Evolutionary conservation across 2,797 vertebrate species (phyloP), one percentile per base, ranked within the genome.

Genomic region (Fringilla coelebs): DNA sequence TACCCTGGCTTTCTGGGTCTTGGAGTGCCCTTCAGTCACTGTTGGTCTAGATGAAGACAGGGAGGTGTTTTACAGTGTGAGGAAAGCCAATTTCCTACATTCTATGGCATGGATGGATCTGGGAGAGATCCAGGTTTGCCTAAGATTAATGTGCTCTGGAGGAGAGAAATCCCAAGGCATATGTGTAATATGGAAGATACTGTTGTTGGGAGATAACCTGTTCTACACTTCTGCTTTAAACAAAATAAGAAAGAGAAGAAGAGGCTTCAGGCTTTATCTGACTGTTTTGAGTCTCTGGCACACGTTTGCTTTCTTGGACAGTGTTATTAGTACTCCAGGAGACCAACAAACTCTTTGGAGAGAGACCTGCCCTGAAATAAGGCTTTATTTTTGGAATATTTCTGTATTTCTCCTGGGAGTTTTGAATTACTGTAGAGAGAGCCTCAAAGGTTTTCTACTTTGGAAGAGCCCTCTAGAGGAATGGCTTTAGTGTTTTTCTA

Each of bases 381-480:
- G 31, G 36, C 52, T 89, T 86, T 92, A 90, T 92, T 96, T 88
- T 65, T 88, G 54, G 58, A 84, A 68, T 83, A 78, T 62, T 63
- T 90, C 51, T 68, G 7, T 85, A 45, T 95, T 90, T 90, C 70
- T 78, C 55, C 43, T 55, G 77, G 26, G 86, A 93, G 65, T 67
- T 94, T 93, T 91, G 62, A 84, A 81, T 78, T 28, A 84, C 58
- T 62, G 29, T 68, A 84, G 51, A 74, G 49, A 73, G 55, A 92
- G 25, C 36, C 80, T 89, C 63, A 76, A 70, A 85, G 36, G n/a
- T 10, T 79, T 94, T 88, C 41, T 68, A 2, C 54, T 21, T 26
- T 70, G 36, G 60, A 75, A 78, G 67, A 86, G 25, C 25, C 25
- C 84, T 86, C 58, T 48, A 87, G 60, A 78, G 67, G 31, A 66